Base-by-base conservation (phyloP, 2,888 invertebrate species). In the Cordilura impudica region DNA sequence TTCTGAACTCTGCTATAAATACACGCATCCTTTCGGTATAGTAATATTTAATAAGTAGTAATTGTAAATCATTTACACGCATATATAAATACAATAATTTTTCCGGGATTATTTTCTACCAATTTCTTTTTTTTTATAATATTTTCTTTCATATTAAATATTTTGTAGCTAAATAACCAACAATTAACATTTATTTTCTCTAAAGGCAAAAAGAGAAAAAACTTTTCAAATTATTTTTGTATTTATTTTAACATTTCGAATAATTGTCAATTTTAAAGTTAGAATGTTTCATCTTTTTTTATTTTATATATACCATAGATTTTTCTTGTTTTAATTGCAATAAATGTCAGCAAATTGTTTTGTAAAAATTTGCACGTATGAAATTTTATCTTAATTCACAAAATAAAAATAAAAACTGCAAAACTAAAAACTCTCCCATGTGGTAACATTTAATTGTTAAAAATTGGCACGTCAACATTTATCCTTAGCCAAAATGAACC, bases 381-480 rank as follows among this genome's bases (percentile, higher is more conserved):
- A 78, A 79, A 71, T 79, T 79, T 79, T 79, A 72, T 67, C 72
- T 79, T 35, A 60, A 77, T 66, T 47, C 53, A 26, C 18, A 47
- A 7, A 65, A 47, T 35, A 14, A 21, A 51, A 31, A 49, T 1
- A 35, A 31, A 67, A 53, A 12, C 10, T 4, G 23, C 31, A 67
- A 70, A 51, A 35, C 18, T n/a, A 54, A 45, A 74, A 67, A 71
- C 61, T 60, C 58, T 67, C 56, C 51, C 75, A 69, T 74, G 71
- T 77, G 75, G 74, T 56, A 70, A 76, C 82, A 82, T 85, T 87
- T 86, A 87, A 87, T 86, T 87, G 86, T 82, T 84, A 83, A 82
- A 85, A 86, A 86, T 86, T 87, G 79, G 84, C 86, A 85, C 85
- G 87, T 86, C 87, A 86, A 81, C 81, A 70, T 63, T 84, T 85